Base-by-base conservation (phyloP, 1,140 invertebrate species). In the Lepidostoma basale region DNA sequence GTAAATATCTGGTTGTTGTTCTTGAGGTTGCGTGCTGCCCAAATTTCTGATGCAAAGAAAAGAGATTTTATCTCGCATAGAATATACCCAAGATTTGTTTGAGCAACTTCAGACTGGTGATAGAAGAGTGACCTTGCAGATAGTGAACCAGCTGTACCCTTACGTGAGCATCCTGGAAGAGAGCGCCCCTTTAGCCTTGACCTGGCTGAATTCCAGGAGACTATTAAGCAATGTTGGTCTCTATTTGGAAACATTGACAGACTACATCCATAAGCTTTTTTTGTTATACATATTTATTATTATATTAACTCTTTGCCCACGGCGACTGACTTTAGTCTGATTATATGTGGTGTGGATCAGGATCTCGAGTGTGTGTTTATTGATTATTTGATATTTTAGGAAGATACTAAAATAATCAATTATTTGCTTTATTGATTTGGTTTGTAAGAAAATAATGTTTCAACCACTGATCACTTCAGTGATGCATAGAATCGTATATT, bases 1-100 rank as follows among this genome's bases (percentile, higher is more conserved):
- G 62, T 79, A 6, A 77, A 88, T 44, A 83, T 92, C 69, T 95
- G 92, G 88, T 90, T 91, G 0, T 79, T 78, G 0, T 92, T 90
- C 75, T 70, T 78, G 0, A 74, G 81, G 1, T 75, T 86, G 69
- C 73, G 72, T 25, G 60, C 63, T 30, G 76, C 75, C 23, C 39
- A 52, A 1, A 69, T 68, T 9, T 72, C 77, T 40, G 75, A 70
- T 16, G 73, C 73, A 56, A 62, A 72, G 22, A 68, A 74, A 28
- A 67, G 75, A 42, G 16, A 40, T 9, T 23, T 63, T 52, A 12
- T 30, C 26, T n/a, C 22, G 10, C 22, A 56, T 9, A 81, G 74
- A 30, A 14, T 77, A 14, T 54, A 67, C 49, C 30, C 1, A 8
- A 9, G 62, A 70, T 18, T 67, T 71, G 23, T 81, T 85, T 60